phyloP scores from a whole-genome alignment of 2,113 vertebrate species.

The Pteruthius melanotis region DNA sequence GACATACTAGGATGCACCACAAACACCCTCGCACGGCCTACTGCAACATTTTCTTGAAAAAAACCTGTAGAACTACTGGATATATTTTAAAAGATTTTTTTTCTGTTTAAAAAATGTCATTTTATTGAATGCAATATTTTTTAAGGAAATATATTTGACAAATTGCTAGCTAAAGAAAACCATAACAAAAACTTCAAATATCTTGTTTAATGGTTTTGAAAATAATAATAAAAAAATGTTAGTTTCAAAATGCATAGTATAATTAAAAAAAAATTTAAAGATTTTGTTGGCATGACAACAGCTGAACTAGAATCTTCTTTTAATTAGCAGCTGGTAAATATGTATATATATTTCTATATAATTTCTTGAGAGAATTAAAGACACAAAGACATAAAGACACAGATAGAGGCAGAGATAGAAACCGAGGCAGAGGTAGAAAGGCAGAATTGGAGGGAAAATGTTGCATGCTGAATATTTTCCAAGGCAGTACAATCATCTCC shows the following conservation, averaged over 20 bases:
- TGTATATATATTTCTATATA: not conserved
- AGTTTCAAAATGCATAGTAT: not conserved
- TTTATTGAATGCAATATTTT: not conserved
- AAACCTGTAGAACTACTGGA: not conserved
- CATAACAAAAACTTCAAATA: not conserved
- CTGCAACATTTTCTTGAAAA: not conserved
- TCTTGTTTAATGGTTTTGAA: not conserved
- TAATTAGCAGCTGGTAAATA: not conserved
- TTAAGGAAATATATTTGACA: not conserved
- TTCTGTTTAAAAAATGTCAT: not conserved
- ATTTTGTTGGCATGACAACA: not conserved
- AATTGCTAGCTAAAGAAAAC: not conserved
- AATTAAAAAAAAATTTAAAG: not conserved
- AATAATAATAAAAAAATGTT: not conserved
- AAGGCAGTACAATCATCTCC: not conserved
- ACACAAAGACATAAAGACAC: not conserved
- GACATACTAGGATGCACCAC: not conserved
- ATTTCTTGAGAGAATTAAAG: not conserved
- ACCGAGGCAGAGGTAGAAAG: not conserved
- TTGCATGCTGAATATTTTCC: not conserved
- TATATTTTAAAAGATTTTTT: not conserved
- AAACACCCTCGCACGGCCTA: rapidly evolving
- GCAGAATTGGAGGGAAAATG: not conserved
- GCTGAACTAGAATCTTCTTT: not conserved
- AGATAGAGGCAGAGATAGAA: not conserved